Evolutionary conservation across 1,140 invertebrate species (phyloP), one percentile per base, ranked within the genome.

Genomic region (Neodiprion fabricii): DNA sequence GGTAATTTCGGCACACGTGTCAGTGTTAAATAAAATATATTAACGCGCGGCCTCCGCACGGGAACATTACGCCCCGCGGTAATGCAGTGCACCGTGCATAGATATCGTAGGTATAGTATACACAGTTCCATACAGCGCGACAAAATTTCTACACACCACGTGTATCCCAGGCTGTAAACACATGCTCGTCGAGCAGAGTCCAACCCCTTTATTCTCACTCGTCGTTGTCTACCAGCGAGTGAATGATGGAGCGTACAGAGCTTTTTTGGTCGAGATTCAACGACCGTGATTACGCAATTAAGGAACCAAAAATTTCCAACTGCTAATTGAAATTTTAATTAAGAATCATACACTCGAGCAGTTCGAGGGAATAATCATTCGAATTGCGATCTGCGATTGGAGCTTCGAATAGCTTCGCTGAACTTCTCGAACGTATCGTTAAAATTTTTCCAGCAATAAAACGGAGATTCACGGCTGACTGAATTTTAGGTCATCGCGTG

Each of bases 1-100:
- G 76, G 82, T 84, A 85, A 87, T 87, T 86, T 86, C 81, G 79
- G 72, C 80, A 79, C 73, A 40, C 28, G 75, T 79, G 86, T 85
- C 84, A 84, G 80, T 81, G 82, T 83, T 87, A 87, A 87, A 87
- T 87, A 88, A 88, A 87, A 87, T 88, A 85, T 85, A 87, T 84
- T 84, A 81, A 85, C 73, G 77, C 77, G 78, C 74, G 75, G 66
- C 72, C 74, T 76, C 77, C 76, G 69, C 75, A 76, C 75, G 73
- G 77, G 53, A 48, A 53, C 73, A 73, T 3, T 61, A 61, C 11
- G 28, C 28, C 28, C 53, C 53, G 11, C 53, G 11, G 8, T 61
- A 61, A 61, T 61, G 53, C 53, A 61, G n/a, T 17, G 53, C 53
- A 12, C 53, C n/a, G 53, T 17, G 53, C 9, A 61, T 17, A 17